Conservation (phyloP, 2,888 invertebrate genomes). For the Cyaniris semiargus region DNA sequence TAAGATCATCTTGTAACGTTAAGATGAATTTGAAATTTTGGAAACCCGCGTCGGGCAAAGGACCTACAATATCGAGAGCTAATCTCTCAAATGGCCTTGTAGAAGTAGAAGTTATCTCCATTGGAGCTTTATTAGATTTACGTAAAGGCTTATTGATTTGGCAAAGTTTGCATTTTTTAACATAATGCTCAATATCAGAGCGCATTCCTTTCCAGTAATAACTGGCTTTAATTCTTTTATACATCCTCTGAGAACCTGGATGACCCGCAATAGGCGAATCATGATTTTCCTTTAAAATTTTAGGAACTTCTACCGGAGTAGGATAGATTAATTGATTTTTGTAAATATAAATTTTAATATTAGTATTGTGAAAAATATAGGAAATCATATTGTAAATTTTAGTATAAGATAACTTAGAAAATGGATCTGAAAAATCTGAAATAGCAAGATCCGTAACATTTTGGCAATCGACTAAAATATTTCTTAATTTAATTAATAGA, state of each 20-base stretch:
- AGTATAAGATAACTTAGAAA: slow-evolving; percentile 18
- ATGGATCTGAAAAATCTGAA: slow-evolving; percentile 36
- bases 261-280: slow-evolving; percentile 44
- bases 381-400: not conserved
- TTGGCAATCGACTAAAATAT: slow-evolving; percentile 24
- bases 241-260: slow-evolving; percentile 41
- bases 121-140: slow-evolving; percentile 29
- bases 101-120: slow-evolving; percentile 18
- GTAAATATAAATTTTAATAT: not conserved
- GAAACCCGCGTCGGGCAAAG: slow-evolving; percentile 33
- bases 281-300: slow-evolving; percentile 40
- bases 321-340: slow-evolving; percentile 4
- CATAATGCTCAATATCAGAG: slow-evolving; percentile 1
- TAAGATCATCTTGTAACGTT: slow-evolving; percentile 39
- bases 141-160: slow-evolving; percentile 38
- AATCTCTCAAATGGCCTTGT: slow-evolving; percentile 29
- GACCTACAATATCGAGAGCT: slow-evolving; percentile 35
- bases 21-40: slow-evolving; percentile 39
- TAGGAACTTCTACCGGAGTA: slow-evolving; percentile 21
- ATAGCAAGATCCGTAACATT: slow-evolving; percentile 27
- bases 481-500: slow-evolving; percentile 21
- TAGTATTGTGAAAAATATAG: not conserved
- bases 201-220: slow-evolving; percentile 42
- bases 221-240: slow-evolving; percentile 38
- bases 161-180: slow-evolving; percentile 35